Conservation (phyloP, 2,888 invertebrate genomes). For the Pemphredon lugubris region DNA sequence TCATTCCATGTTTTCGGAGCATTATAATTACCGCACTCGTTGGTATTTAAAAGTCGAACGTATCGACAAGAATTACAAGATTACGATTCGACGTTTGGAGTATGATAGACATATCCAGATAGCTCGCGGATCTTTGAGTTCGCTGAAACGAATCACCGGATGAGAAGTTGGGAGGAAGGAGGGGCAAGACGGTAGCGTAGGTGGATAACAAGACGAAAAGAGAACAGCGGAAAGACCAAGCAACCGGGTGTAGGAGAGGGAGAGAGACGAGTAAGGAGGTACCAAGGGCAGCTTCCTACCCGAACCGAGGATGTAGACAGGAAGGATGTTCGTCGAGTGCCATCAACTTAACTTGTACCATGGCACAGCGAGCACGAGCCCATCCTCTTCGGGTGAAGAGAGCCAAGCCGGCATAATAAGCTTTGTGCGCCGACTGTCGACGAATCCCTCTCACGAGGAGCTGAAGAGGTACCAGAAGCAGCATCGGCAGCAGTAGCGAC, state of each 20-base stretch:
- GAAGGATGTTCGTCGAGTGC: constrained; percentile 74
- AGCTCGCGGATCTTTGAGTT: neutral
- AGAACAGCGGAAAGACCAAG: neutral
- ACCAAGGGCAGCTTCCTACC: constrained; percentile 50
- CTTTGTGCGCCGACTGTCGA: constrained; percentile 71
- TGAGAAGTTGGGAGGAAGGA: constrained; percentile 4
- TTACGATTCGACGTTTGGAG: too few relatives aligned
- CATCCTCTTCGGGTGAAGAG: constrained; percentile 61
- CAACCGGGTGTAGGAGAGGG: constrained; percentile 1
- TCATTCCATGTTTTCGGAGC: too few relatives aligned
- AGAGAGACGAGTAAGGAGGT: constrained; percentile 34
- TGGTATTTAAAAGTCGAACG: too few relatives aligned
- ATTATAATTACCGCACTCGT: too few relatives aligned
- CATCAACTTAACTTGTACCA: constrained; percentile 75
- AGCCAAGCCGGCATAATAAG: constrained; percentile 74
- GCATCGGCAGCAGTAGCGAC: constrained; percentile 59
- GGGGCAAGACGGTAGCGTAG: too few relatives aligned
- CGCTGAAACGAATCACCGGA: neutral
- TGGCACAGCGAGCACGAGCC: constrained; percentile 64
- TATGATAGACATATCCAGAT: too few relatives aligned
- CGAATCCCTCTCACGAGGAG: constrained; percentile 62
- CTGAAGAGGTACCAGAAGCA: constrained; percentile 54
- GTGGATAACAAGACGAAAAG: constrained; percentile 9
- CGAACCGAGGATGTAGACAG: constrained; percentile 67
- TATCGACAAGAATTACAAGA: too few relatives aligned